Conservation (phyloP, 2,113 vertebrate genomes). For the Ranitomeya imitator region DNA sequence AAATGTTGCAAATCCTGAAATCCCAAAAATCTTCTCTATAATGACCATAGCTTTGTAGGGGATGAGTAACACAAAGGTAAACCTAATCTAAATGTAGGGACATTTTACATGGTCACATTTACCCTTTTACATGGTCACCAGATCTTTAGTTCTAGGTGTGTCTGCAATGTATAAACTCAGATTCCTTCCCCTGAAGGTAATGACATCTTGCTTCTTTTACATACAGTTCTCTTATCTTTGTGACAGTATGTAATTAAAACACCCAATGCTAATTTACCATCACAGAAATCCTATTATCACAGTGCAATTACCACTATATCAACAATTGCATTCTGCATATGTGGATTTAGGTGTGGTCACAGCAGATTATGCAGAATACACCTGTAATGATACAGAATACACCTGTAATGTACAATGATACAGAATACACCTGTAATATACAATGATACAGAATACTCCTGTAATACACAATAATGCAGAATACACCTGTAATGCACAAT, state of each 20-base stretch:
- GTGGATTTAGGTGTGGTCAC: not conserved
- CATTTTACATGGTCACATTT: no score
- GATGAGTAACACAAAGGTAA: not conserved
- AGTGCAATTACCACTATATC: not conserved
- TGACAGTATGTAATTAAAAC: constrained; percentile 11
- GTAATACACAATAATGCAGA: no score
- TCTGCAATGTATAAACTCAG: constrained; percentile 1
- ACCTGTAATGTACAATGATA: no score
- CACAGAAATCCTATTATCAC: not conserved
- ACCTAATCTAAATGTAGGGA: not conserved
- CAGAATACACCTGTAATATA: not conserved
- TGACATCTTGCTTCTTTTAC: not conserved
- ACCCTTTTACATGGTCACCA: not conserved
- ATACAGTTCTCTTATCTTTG: not conserved
- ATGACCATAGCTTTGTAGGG: not conserved
- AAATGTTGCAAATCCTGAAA: not conserved
- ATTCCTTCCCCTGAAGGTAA: not conserved
- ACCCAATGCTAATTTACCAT: not conserved
- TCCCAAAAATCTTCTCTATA: not conserved
- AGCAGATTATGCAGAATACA: not conserved
- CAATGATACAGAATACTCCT: no score
- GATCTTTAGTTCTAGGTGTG: constrained; percentile 21
- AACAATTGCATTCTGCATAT: no score
- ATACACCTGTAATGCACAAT: no score
- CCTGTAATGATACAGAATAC: no score